These are phyloP conservation scores for Clarias macrocephalus DNA, from an alignment of 2,113 vertebrate species.

Conservation along the genomic window DNA sequence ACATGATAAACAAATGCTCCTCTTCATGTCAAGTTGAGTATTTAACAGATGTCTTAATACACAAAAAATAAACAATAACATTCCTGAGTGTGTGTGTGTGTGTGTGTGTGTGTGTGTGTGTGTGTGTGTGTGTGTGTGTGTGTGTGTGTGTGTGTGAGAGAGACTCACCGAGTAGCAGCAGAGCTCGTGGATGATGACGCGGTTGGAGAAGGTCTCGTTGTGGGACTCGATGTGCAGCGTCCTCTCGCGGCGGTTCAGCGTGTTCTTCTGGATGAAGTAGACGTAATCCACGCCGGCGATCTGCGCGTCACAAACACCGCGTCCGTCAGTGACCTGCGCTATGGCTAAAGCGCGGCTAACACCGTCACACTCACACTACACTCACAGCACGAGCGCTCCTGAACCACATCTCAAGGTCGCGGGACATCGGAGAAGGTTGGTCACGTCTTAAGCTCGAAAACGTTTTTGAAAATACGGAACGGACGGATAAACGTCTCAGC, in stretches of 20 bases:
- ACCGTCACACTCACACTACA: neutral
- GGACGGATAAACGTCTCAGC: too few species aligned
- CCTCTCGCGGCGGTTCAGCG: slow-evolving; percentile 85
- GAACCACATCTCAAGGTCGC: too few species aligned
- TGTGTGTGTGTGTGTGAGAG: neutral
- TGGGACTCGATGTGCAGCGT: slow-evolving; percentile 93
- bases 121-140: too few species aligned
- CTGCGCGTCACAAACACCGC: slow-evolving; percentile 60
- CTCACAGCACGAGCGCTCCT: too few species aligned
- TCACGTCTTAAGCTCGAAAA: too few species aligned
- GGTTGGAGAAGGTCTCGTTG: slow-evolving; percentile 93
- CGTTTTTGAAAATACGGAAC: too few species aligned
- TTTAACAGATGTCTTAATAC: neutral
- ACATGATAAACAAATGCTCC: too few species aligned
- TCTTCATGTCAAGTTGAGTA: too few species aligned
- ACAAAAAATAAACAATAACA: neutral
- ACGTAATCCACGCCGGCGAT: slow-evolving; percentile 96
- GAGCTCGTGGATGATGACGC: slow-evolving; percentile 89
- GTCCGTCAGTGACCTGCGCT: neutral
- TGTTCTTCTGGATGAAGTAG: slow-evolving; percentile 95
- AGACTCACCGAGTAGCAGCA: slow-evolving; percentile 91
- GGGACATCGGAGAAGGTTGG: too few species aligned
- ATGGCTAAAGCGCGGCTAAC: neutral
- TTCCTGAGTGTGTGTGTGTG: neutral
- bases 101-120: neutral